Evolutionary conservation across 2,888 invertebrate species (phyloP).

Genomic region (Branchinecta sandiegonensis): DNA sequence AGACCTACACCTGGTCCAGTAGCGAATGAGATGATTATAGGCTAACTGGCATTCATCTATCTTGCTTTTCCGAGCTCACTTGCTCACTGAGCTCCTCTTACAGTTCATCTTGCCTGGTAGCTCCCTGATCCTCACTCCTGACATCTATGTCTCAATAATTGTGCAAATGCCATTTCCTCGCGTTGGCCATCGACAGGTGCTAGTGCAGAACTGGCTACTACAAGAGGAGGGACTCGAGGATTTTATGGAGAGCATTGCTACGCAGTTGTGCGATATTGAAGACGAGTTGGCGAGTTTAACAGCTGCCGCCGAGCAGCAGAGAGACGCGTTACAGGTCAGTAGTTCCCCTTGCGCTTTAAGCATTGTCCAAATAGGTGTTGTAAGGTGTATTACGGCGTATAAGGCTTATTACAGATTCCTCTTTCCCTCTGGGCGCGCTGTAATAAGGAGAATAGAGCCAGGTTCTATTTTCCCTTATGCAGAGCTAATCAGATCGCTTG

Average conservation of each 20-base stretch:
- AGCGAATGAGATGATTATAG: too few species aligned
- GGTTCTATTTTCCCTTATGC: too few species aligned
- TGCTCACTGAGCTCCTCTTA: neutral
- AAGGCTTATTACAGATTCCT: too few species aligned
- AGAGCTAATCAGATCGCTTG: too few species aligned
- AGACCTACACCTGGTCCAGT: too few species aligned
- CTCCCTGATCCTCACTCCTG: slow-evolving; percentile 45
- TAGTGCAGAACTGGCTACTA: slow-evolving; percentile 27
- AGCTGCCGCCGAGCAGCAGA: slow-evolving; percentile 20
- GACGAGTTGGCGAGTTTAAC: slow-evolving; percentile 27
- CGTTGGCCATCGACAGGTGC: slow-evolving; percentile 50
- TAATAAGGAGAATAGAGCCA: too few species aligned
- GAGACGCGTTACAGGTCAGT: neutral
- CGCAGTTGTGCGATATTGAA: slow-evolving; percentile 27
- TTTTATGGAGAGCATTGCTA: slow-evolving; percentile 26
- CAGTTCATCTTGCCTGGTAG: slow-evolving; percentile 45
- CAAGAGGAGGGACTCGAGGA: slow-evolving; percentile 24
- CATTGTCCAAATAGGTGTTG: too few species aligned
- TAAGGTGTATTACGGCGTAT: too few species aligned
- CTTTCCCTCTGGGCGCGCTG: too few species aligned
- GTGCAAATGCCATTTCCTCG: slow-evolving; percentile 59
- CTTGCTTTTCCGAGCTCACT: neutral
- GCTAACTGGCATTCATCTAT: slow-evolving; percentile 17
- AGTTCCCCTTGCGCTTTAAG: too few species aligned
- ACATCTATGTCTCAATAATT: slow-evolving; percentile 56